Base-by-base conservation (phyloP, 37 sponge, comb jelly and placozoan genomes). In the Diacarnus erythraeanus region DNA sequence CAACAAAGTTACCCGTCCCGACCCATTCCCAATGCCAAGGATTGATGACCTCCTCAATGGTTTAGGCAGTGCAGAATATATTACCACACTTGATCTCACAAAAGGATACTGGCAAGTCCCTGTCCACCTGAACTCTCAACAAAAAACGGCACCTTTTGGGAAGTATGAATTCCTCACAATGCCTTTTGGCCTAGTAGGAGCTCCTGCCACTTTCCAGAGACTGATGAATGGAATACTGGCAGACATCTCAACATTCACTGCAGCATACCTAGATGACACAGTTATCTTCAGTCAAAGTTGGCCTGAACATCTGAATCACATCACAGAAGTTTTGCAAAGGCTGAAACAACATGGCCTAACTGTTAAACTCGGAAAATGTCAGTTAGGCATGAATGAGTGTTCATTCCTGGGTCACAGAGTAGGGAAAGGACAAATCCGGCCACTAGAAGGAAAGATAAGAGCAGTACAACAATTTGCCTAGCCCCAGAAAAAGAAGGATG, bases 101-200 rank as follows among this genome's bases (percentile, higher is more conserved):
- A 40, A 54, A 3, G 78, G 79, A 0, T 78, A 85, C 38, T 85
- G 86, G 86, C 86, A 85, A 38, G 77, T 84, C 33, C 84, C 84
- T 27, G 71, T 84, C 10, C 56, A 54, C 56, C 17, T 17, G 10
- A 54, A 54, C 56, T 54, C 56, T 54, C 54, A 72, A 47, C 35
- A 35, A 64, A 31, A 33, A 22, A 54, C 56, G 17, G 56, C 56
- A 54, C 56, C 56, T 10, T 17, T 54, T 10, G 56, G 56, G 17
- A 54, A 54, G 17, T 54, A 54, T 17, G 17, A 54, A 17, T 54
- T 54, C 56, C 17, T 54, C 10, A 54, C 17, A 17, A 54, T 54
- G 56, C 56, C 56, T n/a, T 54, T 54, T 54, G 56, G 56, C 10
- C 56, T 54, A 10, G 17, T 54, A 10, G 56, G 56, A 54, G 56